Percentiles rank a stretch among this genome's conserved stretches.
phyloP scores from a whole-genome alignment of 2,888 invertebrate genomes.

The Tipula confusa region DNA sequence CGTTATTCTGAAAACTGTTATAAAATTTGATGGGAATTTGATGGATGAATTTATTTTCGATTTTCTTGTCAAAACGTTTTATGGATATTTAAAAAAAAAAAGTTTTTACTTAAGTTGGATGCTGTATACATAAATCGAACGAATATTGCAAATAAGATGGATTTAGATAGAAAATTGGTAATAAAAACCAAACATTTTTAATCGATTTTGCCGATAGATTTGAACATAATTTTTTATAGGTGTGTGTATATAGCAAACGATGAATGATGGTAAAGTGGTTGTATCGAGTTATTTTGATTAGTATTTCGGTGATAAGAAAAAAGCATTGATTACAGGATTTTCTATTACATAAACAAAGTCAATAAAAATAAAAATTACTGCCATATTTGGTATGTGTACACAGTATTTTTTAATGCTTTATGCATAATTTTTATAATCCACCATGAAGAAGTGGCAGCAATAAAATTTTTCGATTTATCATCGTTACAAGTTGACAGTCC shows the following conservation, averaged over 20 bases:
- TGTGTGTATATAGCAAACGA: background rate
- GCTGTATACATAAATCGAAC: background rate
- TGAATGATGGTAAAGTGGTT: background rate
- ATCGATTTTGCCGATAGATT: conserved; percentile 20
- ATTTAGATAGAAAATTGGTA: conserved; percentile 7
- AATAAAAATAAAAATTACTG: background rate
- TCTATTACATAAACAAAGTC: background rate
- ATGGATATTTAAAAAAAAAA: conserved; percentile 3
- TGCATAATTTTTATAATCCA: background rate
- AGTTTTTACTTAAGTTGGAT: background rate
- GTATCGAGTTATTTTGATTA: background rate
- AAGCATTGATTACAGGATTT: background rate
- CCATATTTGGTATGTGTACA: background rate
- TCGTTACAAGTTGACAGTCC: too few relatives aligned
- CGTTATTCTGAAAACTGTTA: conserved; percentile 4
- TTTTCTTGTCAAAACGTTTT: conserved; percentile 25
- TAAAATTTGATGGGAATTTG: conserved; percentile 14
- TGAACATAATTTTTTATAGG: conserved; percentile 25
- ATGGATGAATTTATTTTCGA: conserved; percentile 3
- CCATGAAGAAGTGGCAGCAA: background rate
- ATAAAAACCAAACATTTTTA: background rate
- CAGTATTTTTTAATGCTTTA: background rate
- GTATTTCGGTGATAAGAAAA: background rate
- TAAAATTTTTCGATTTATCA: too few relatives aligned
- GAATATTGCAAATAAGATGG: conserved; percentile 3